phyloP scores from a whole-genome alignment of 2,797 vertebrate genomes.

The Bufotes viridis region DNA sequence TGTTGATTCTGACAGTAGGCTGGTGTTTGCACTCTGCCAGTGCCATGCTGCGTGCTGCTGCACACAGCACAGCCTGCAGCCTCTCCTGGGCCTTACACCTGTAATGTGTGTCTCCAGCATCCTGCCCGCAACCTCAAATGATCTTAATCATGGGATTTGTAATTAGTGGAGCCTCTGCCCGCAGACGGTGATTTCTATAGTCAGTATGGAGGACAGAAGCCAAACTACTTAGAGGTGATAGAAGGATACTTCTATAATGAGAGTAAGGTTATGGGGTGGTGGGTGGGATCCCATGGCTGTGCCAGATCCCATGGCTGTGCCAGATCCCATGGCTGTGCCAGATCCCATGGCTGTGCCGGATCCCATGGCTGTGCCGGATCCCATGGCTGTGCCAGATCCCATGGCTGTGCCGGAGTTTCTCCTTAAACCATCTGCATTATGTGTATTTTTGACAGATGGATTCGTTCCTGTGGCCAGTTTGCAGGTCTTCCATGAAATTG shows the following conservation, averaged over 20 bases:
- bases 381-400: no score
- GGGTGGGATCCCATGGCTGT: no score
- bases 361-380: no score
- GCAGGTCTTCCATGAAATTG: slow-evolving; percentile 75
- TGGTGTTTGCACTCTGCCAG: background rate
- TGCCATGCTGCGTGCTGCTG: background rate
- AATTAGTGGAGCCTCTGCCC: no score
- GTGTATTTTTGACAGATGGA: slow-evolving; percentile 70
- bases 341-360: no score
- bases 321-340: no score
- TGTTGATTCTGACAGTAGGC: background rate
- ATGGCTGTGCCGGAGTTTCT: no score
- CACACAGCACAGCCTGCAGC: background rate
- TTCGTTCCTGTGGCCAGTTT: slow-evolving; percentile 72
- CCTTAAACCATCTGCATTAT: background rate
- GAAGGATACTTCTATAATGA: background rate
- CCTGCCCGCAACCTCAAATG: background rate
- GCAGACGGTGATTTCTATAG: background rate
- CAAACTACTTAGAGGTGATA: background rate
- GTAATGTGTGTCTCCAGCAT: background rate
- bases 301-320: no score
- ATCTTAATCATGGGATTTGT: background rate
- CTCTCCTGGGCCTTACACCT: background rate
- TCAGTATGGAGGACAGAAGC: background rate
- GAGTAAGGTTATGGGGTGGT: no score